These are phyloP conservation scores for Cladopsammia gracilis DNA, from an alignment of 64 coral and sea anemone species.

Conservation along the genomic window DNA sequence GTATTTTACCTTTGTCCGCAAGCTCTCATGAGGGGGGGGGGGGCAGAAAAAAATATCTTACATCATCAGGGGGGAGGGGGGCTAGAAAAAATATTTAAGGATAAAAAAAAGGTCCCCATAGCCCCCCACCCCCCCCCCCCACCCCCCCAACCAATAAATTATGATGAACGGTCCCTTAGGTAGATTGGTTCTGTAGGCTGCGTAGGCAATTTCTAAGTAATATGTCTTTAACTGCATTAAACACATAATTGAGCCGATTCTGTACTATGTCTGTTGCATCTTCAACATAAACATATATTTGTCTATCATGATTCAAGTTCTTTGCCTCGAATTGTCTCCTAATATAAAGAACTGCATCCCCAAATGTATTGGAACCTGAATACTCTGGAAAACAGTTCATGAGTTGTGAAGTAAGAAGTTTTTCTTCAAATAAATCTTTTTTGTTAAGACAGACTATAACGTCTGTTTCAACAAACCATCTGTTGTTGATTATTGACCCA, in stretches of 20 bases:
- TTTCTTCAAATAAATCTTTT: conserved; percentile 99
- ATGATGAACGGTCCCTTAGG: too few relatives aligned
- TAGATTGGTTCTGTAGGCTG: too few relatives aligned
- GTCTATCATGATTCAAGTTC: conserved; percentile 98
- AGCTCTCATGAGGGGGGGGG: too few relatives aligned
- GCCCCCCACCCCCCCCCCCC: too few relatives aligned
- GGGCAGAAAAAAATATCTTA: too few relatives aligned
- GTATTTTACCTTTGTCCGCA: too few relatives aligned
- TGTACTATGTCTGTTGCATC: conserved; percentile 98
- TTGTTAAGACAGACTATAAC: conserved; percentile 99
- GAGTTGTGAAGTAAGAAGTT: conserved; percentile 86
- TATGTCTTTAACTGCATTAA: conserved; percentile 98
- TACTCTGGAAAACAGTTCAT: conserved; percentile 98
- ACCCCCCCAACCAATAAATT: too few relatives aligned
- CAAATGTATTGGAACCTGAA: conserved; percentile 90
- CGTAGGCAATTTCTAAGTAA: conserved; percentile 96
- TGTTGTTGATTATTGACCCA: conserved; percentile 99
- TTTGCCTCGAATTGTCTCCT: conserved; percentile 99
- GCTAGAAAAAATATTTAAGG: too few relatives aligned
- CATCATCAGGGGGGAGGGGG: too few relatives aligned
- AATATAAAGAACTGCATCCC: conserved; percentile 84
- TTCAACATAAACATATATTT: conserved; percentile 98
- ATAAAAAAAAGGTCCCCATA: too few relatives aligned
- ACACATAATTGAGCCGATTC: conserved; percentile 99
- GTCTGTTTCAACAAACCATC: conserved; percentile 96